Conservation (phyloP, 2,113 vertebrate species). For the Equus quagga region DNA sequence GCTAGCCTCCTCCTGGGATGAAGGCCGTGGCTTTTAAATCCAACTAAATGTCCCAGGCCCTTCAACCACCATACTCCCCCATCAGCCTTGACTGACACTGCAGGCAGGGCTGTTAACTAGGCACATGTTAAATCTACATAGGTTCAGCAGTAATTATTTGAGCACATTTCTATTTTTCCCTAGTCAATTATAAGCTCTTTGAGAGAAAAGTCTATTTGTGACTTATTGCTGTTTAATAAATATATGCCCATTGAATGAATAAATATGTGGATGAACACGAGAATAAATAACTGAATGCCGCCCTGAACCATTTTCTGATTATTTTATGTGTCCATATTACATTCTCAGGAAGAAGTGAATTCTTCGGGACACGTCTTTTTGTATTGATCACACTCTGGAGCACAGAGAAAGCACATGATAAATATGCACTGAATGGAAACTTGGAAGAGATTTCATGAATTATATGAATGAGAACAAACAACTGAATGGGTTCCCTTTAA, state of each 20-base stretch:
- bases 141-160: neutral
- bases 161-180: neutral
- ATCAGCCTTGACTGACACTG: neutral
- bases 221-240: neutral
- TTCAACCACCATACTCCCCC: neutral
- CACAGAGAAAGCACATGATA: neutral
- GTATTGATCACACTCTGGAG: neutral
- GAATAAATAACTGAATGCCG: neutral
- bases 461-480: neutral
- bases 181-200: neutral
- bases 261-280: neutral
- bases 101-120: neutral
- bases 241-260: neutral
- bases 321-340: neutral
- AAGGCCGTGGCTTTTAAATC: neutral
- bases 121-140: neutral
- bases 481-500: neutral
- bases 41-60: neutral
- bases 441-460: neutral
- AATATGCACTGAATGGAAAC: neutral
- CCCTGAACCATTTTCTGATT: neutral
- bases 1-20: neutral
- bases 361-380: neutral
- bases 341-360: neutral
- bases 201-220: constrained; percentile 34